Evolutionary conservation across 2,797 vertebrate genomes (phyloP).

Genomic region (Neosilurus hyrtlii): DNA sequence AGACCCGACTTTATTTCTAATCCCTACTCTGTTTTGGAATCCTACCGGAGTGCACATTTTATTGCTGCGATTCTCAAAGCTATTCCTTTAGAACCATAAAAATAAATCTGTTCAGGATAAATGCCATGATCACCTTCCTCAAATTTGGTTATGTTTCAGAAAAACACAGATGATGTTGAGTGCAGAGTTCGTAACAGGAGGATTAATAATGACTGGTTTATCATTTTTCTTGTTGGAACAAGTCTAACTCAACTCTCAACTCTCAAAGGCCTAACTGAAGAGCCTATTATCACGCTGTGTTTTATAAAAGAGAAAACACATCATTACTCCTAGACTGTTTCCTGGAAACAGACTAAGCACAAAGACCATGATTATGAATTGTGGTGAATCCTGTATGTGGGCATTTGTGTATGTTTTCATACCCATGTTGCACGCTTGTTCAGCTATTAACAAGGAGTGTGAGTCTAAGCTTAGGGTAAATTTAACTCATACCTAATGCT

Average conservation of each 20-base stretch:
- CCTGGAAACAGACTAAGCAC: conserved; percentile 12
- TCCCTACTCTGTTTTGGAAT: background rate
- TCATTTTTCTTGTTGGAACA: background rate
- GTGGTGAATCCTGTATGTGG: background rate
- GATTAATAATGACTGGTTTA: background rate
- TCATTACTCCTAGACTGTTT: conserved; percentile 16
- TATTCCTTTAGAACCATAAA: background rate
- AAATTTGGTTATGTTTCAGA: background rate
- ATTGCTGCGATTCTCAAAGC: background rate
- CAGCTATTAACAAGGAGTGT: background rate
- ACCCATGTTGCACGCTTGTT: background rate
- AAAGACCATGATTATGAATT: conserved; percentile 4
- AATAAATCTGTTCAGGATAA: background rate
- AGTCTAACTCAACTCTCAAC: background rate
- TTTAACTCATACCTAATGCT: background rate
- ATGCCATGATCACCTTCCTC: background rate
- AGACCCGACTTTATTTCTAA: background rate
- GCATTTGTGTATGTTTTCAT: background rate
- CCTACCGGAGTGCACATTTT: background rate
- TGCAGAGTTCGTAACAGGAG: background rate
- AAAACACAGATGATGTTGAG: background rate
- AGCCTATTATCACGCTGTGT: background rate
- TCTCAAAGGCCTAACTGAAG: background rate
- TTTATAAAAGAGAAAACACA: background rate
- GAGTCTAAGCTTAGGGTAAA: background rate